These are phyloP conservation scores for Agriopis marginaria DNA, from an alignment of 2,888 invertebrate genomes.

Conservation along the genomic window DNA sequence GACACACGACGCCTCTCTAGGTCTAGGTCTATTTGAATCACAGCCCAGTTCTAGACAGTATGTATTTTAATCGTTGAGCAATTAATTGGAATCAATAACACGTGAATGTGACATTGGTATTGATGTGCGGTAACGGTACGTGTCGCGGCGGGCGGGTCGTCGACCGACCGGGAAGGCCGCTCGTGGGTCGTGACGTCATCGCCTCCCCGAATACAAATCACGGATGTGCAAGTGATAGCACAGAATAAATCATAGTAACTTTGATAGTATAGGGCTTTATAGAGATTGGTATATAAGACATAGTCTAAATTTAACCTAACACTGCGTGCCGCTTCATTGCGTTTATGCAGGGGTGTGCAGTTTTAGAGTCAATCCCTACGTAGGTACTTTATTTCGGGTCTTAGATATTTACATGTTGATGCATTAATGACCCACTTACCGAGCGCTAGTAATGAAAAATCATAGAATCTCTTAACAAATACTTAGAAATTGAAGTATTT, in stretches of 20 bases:
- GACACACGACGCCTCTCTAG: no score
- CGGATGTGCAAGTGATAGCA: slow-evolving; percentile 12
- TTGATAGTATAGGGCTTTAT: no score
- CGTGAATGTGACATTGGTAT: slow-evolving; percentile 30
- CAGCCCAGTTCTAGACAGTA: neutral
- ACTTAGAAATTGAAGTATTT: neutral
- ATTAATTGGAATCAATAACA: neutral
- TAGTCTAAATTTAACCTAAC: no score
- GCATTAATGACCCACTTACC: no score
- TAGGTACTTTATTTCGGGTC: no score
- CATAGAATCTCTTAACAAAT: no score
- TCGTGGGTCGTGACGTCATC: slow-evolving; percentile 64
- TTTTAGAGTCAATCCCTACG: neutral
- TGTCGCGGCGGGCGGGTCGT: slow-evolving; percentile 55
- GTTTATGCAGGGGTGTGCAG: neutral
- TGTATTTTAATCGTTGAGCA: neutral
- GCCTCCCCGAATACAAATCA: slow-evolving; percentile 24
- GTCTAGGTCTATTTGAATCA: no score
- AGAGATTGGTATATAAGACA: no score
- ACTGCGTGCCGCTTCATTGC: no score
- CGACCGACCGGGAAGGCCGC: slow-evolving; percentile 77
- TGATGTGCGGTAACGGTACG: slow-evolving; percentile 64
- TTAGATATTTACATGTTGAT: no score
- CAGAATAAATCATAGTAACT: no score
- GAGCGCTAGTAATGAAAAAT: no score